phyloP scores from a whole-genome alignment of 2,113 vertebrate species.

The cat (Felis catus) region DNA sequence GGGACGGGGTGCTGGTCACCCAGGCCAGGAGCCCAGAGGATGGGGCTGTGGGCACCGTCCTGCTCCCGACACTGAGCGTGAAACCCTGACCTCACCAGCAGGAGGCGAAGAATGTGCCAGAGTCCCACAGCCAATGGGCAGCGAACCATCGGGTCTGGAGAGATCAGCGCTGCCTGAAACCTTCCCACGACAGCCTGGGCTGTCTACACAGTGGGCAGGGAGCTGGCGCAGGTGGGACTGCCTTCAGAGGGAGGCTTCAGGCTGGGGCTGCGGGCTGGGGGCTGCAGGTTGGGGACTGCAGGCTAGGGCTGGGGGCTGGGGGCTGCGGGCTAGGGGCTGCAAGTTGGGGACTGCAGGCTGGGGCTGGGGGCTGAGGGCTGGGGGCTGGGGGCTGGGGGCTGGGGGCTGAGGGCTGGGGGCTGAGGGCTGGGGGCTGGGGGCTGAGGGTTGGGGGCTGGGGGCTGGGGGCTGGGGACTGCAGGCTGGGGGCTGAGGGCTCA shows the following conservation, averaged over 20 bases:
- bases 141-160: background rate
- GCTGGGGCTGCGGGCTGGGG: no score
- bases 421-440: no score
- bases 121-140: background rate
- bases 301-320: no score
- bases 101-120: background rate
- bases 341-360: no score
- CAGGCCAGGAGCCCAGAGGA: background rate
- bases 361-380: no score
- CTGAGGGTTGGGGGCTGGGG: no score
- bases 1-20: background rate
- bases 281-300: no score
- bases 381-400: accelerated
- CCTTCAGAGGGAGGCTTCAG: no score
- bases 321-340: accelerated
- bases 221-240: no score
- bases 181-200: background rate
- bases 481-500: no score
- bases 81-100: background rate
- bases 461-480: accelerated
- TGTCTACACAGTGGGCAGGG: no score
- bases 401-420: no score
- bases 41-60: background rate
- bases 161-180: background rate
- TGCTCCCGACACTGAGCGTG: background rate